A percentile compares a stretch with the other conserved stretches of the same genome.
Evolutionary conservation across 1,140 invertebrate species (phyloP).

Genomic region (Pseudomyrmex concolor): DNA sequence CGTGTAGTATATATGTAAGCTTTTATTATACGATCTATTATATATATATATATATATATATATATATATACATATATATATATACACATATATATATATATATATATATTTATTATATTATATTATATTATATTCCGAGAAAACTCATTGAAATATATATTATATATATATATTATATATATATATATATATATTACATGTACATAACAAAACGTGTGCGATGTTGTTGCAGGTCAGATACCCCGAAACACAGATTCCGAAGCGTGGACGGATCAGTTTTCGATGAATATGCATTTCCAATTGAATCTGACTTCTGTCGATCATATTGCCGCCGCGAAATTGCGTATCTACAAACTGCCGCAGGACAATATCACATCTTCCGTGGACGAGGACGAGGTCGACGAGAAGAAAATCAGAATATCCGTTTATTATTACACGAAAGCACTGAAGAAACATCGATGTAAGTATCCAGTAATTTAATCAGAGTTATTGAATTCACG

Average conservation of each 20-base stretch:
- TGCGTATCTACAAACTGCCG: constrained; percentile 86
- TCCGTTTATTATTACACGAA: constrained; percentile 88
- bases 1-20: too few relatives aligned
- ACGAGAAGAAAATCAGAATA: constrained; percentile 87
- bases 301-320: constrained; percentile 83
- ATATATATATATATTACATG: too few relatives aligned
- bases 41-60: too few relatives aligned
- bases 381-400: constrained; percentile 79
- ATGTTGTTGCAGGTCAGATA: constrained; percentile 82
- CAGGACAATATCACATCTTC: constrained; percentile 79
- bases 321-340: constrained; percentile 85
- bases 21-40: too few relatives aligned
- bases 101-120: too few relatives aligned
- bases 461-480: constrained; percentile 76
- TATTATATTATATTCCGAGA: too few relatives aligned
- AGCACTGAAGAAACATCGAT: constrained; percentile 86
- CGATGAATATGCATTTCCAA: constrained; percentile 87
- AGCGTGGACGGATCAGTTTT: constrained; percentile 84
- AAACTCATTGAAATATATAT: constrained; percentile 25
- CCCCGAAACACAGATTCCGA: constrained; percentile 86
- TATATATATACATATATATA: too few relatives aligned
- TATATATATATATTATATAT: too few relatives aligned
- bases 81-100: too few relatives aligned
- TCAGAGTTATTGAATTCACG: neutral
- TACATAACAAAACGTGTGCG: neutral